Evolutionary conservation across 2,797 vertebrate species (phyloP), one percentile per base, ranked within the genome.

Genomic region (Protonibea diacanthus): DNA sequence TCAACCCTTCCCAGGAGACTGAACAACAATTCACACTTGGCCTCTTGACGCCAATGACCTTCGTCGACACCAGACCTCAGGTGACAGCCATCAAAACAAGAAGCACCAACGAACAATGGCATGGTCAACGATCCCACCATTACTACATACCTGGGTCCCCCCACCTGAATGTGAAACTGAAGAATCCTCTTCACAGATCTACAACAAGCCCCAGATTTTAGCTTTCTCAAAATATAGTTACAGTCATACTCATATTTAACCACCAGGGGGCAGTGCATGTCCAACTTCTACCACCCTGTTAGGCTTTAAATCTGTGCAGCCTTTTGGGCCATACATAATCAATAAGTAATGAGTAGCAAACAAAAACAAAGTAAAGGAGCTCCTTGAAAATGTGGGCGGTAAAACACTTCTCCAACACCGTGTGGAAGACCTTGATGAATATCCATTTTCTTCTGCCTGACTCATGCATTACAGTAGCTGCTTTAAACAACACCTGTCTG

Each of bases 181-280:
- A 38, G 33, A 38, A 38, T 38, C 33, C 8, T 38, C 33, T 38
- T 33, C 33, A 33, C 7, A 8, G 33, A 33, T 33, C 33, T 29
- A 29, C 29, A 29, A 29, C 29, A 29, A 29, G 29, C 29, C 29
- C 29, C 29, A 29, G 29, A 33, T 33, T 33, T 33, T 1, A 7
- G 6, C 29, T 7, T 33, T 33, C 29, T 33, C 29, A 33, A 33
- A 33, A 33, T 33, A 33, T 7, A 13, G 5, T 53, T 8, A 23
- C 2, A 0, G 29, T 38, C 6, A 2, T 76, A 38, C 45, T 66
- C 1, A 33, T 18, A 1, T 65, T 21, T 6, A 49, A 65, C 84
- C 92, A 84, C 78, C n/a, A 89, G 90, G 60, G 63, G 83, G 85
- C 10, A 70, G 0, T 44, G 18, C 80, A 55, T 29, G 63, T 20